phyloP scores from a whole-genome alignment of 2,797 vertebrate genomes.

The Oreortyx pictus region DNA sequence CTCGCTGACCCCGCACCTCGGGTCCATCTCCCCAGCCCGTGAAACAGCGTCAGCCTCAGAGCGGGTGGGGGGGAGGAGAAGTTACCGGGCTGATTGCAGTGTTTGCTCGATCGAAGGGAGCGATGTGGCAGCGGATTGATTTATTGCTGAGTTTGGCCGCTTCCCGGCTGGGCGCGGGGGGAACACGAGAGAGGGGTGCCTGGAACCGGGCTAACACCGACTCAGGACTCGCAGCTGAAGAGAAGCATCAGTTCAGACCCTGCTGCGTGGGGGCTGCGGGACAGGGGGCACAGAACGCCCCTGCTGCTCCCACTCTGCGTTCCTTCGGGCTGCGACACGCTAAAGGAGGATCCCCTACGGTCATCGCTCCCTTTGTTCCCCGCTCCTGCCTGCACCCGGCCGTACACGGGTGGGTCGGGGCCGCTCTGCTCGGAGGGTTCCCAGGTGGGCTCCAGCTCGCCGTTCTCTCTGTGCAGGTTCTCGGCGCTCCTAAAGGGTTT shows the following conservation, averaged over 20 bases:
- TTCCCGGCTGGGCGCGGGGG: not conserved
- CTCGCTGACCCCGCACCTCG: not conserved
- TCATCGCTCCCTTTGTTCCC: constrained; percentile 63
- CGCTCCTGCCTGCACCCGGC: not conserved
- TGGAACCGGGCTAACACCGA: not conserved
- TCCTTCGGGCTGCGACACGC: constrained; percentile 51
- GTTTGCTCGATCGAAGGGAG: not conserved
- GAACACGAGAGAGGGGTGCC: not conserved
- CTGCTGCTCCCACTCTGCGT: constrained; percentile 8
- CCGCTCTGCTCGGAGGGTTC: not conserved
- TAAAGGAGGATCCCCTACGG: constrained; percentile 43
- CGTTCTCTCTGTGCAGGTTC: not conserved
- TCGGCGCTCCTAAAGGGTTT: not conserved
- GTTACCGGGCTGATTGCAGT: constrained; percentile 6
- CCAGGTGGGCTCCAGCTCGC: not conserved
- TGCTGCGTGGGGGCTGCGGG: not conserved
- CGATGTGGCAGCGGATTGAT: not conserved
- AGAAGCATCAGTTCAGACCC: constrained; percentile 43
- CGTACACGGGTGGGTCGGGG: not conserved
- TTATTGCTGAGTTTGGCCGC: constrained; percentile 14
- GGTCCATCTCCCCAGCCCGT: not conserved
- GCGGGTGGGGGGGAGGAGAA: not conserved
- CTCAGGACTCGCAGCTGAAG: not conserved
- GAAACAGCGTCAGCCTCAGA: not conserved
- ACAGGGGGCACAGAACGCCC: constrained; percentile 31